phyloP scores from a whole-genome alignment of 2,113 vertebrate species.

The Sinocyclocheilus anophthalmus region DNA sequence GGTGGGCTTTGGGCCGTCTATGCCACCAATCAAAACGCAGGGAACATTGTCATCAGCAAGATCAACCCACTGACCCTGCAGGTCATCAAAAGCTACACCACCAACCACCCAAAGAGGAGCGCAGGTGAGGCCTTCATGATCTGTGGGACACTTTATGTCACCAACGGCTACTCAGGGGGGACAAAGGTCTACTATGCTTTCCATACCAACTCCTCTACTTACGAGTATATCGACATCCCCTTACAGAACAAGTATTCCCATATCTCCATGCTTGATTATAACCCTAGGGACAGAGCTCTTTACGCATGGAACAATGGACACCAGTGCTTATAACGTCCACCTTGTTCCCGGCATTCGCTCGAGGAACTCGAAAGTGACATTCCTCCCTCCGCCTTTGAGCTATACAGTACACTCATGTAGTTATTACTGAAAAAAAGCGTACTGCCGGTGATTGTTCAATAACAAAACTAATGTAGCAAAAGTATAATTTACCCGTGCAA shows the following conservation, averaged over 20 bases:
- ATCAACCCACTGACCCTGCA: conserved; percentile 85
- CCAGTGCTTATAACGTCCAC: conserved; percentile 92
- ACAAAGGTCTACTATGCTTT: conserved; percentile 93
- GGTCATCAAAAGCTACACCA: conserved; percentile 85
- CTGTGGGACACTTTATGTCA: conserved; percentile 88
- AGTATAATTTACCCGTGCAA: conserved; percentile 50
- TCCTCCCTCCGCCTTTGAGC: conserved; percentile 40
- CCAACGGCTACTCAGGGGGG: conserved; percentile 89
- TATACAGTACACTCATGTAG: conserved; percentile 41
- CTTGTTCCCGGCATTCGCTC: conserved; percentile 88
- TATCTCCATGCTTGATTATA: conserved; percentile 94
- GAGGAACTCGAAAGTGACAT: conserved; percentile 79
- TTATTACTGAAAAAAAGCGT: conserved; percentile 32
- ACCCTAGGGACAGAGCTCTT: conserved; percentile 87
- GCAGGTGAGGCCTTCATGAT: conserved; percentile 91
- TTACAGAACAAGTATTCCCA: conserved; percentile 91
- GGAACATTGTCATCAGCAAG: conserved; percentile 91
- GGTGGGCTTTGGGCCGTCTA: conserved; percentile 89
- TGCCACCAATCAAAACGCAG: conserved; percentile 90
- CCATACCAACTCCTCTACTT: conserved; percentile 89
- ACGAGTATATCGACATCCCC: conserved; percentile 91
- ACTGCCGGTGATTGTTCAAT: conserved; percentile 58
- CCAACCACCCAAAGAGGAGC: conserved; percentile 88
- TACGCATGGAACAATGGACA: conserved; percentile 94
- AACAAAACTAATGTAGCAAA: conserved; percentile 53